Evolutionary conservation across 1,140 invertebrate genomes (phyloP).

Genomic region (Lepidurus couesii): DNA sequence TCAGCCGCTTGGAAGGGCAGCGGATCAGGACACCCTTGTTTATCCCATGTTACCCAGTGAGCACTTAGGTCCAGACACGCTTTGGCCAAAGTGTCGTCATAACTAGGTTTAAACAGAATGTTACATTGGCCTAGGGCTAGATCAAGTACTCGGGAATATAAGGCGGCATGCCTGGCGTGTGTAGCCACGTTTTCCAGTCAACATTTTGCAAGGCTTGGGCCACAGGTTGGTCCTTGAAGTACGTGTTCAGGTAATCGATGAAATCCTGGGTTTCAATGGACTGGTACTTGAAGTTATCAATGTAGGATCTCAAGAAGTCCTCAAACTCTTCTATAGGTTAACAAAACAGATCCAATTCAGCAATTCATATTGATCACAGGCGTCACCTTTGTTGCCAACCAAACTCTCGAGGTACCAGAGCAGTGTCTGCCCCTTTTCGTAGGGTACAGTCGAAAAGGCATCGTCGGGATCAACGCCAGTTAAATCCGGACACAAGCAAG

Average conservation of each 20-base stretch:
- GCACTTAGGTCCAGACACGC: constrained; percentile 56
- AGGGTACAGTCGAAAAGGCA: constrained; percentile 80
- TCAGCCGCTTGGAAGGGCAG: constrained; percentile 50
- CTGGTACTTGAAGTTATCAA: constrained; percentile 72
- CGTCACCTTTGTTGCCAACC: constrained; percentile 69
- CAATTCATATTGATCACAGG: not conserved
- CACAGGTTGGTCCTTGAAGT: constrained; percentile 57
- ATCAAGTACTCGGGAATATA: constrained; percentile 66
- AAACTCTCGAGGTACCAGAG: constrained; percentile 78
- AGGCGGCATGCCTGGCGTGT: constrained; percentile 76
- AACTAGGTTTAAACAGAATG: constrained; percentile 47
- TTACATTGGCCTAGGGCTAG: not conserved
- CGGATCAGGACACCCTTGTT: constrained; percentile 41
- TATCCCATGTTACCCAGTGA: constrained; percentile 52
- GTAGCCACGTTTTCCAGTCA: constrained; percentile 82
- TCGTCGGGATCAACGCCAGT: constrained; percentile 82
- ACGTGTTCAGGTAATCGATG: constrained; percentile 67
- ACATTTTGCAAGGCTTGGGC: constrained; percentile 48
- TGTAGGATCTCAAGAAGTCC: constrained; percentile 73
- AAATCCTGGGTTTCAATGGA: constrained; percentile 78
- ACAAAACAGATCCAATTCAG: constrained; percentile 29
- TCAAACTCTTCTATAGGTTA: constrained; percentile 64
- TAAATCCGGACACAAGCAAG: constrained; percentile 71
- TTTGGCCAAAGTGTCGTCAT: constrained; percentile 62
- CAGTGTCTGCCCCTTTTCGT: constrained; percentile 87